Percentiles rank a stretch among this genome's conserved stretches.
phyloP scores from a whole-genome alignment of 2,888 invertebrate species.

The Drosophila meridiana region DNA sequence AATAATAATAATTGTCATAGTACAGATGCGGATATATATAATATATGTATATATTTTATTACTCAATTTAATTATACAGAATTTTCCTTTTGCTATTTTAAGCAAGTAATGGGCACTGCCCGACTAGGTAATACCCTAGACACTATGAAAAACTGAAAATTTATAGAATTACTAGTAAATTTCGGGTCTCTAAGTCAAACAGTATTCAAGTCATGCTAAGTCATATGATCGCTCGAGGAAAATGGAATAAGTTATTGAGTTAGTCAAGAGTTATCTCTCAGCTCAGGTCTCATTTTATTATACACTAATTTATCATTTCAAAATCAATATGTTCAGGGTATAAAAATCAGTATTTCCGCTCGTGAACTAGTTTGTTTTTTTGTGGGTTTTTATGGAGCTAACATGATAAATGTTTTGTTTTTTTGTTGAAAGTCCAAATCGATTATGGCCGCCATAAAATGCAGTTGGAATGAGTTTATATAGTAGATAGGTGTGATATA shows the following conservation, averaged over 20 bases:
- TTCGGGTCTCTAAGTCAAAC: too few species aligned
- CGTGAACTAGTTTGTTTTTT: neutral
- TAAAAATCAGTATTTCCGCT: neutral
- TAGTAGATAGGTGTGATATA: neutral
- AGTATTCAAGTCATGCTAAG: too few species aligned
- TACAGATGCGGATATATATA: neutral
- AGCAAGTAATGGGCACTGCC: too few species aligned
- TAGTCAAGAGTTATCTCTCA: too few species aligned
- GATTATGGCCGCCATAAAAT: conserved; percentile 7
- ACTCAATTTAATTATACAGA: neutral
- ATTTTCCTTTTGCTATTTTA: neutral
- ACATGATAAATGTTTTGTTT: conserved; percentile 12
- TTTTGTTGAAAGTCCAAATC: conserved; percentile 1
- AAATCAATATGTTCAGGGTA: neutral
- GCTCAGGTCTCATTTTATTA: neutral
- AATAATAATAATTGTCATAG: neutral
- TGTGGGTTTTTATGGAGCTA: neutral
- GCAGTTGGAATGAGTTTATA: neutral
- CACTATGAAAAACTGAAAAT: neutral
- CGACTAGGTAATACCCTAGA: neutral
- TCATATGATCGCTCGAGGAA: too few species aligned
- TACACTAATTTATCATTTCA: neutral
- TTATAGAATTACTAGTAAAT: too few species aligned
- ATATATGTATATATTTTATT: neutral
- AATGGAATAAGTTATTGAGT: too few species aligned